These are phyloP conservation scores for Atlantisia rogersi DNA, from an alignment of 2,113 vertebrate genomes.

Conservation along the genomic window DNA sequence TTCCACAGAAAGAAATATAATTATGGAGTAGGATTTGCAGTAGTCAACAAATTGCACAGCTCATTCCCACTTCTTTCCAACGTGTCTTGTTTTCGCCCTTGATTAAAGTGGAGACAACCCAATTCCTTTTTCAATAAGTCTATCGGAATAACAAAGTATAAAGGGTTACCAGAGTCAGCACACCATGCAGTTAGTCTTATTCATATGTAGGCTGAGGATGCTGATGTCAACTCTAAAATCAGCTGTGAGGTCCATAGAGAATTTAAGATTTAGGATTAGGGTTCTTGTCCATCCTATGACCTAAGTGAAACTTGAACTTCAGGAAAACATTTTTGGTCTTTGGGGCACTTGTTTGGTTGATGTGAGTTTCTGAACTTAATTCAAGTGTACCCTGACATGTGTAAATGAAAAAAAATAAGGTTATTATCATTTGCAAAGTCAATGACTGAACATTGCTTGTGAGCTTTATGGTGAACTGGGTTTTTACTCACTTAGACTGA, in stretches of 20 bases:
- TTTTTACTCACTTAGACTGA: neutral
- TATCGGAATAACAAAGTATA: neutral
- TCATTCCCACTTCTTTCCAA: conserved; percentile 1
- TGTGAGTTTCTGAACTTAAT: neutral
- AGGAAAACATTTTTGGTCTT: neutral
- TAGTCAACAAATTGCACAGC: conserved; percentile 35
- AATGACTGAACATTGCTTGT: neutral
- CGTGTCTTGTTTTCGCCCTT: conserved; percentile 30
- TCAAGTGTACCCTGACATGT: neutral
- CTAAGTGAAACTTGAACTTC: neutral
- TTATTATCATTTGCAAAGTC: neutral
- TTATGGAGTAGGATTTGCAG: conserved; percentile 7
- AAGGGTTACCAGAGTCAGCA: conserved; percentile 7
- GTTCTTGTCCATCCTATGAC: neutral
- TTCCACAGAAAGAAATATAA: conserved; percentile 1
- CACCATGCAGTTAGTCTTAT: neutral
- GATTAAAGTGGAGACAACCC: conserved; percentile 17
- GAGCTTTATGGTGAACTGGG: neutral
- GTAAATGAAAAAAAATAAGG: neutral
- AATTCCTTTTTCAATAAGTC: conserved; percentile 41
- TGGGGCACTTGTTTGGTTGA: neutral
- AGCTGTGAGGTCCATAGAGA: neutral
- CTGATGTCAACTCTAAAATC: neutral
- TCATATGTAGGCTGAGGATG: neutral
- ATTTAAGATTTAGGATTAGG: neutral